A percentile compares a stretch with the other conserved stretches of the same genome.
Evolutionary conservation across 1,140 invertebrate species (phyloP).

Genomic region (Lucilia sericata): DNA sequence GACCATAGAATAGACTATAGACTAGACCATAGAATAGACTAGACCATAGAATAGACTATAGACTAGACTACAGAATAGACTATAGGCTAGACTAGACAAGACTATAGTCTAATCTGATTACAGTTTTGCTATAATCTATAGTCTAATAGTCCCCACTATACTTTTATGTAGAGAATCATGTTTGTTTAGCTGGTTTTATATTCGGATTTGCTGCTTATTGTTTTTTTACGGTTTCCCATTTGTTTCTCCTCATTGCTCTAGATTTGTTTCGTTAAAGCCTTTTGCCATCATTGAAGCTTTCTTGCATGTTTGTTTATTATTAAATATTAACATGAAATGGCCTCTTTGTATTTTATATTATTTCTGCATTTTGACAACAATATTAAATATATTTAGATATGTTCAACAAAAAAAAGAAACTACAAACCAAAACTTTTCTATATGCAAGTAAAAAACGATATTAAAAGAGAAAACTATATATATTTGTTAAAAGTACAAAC

Average conservation of each 20-base stretch:
- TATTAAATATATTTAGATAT: constrained; percentile 17
- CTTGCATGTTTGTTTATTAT: background rate
- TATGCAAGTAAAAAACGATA: too few relatives aligned
- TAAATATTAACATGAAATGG: constrained; percentile 39
- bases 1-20: too few relatives aligned
- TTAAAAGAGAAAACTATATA: too few relatives aligned
- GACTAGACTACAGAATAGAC: too few relatives aligned
- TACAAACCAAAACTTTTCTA: background rate
- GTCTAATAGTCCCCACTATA: too few relatives aligned
- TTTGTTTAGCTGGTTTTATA: background rate
- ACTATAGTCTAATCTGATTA: too few relatives aligned
- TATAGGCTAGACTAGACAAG: too few relatives aligned
- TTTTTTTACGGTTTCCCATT: background rate
- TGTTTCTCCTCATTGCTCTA: background rate
- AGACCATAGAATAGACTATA: too few relatives aligned
- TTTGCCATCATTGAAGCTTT: background rate
- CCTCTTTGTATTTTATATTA: constrained; percentile 3
- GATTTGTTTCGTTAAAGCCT: background rate
- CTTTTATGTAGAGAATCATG: too few relatives aligned
- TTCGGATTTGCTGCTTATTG: background rate
- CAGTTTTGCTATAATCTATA: too few relatives aligned
- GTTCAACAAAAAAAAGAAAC: background rate
- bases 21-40: too few relatives aligned
- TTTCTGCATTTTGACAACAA: background rate
- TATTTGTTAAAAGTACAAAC: too few relatives aligned